phyloP scores from a whole-genome alignment of 2,113 vertebrate species.

The Neogale vison region DNA sequence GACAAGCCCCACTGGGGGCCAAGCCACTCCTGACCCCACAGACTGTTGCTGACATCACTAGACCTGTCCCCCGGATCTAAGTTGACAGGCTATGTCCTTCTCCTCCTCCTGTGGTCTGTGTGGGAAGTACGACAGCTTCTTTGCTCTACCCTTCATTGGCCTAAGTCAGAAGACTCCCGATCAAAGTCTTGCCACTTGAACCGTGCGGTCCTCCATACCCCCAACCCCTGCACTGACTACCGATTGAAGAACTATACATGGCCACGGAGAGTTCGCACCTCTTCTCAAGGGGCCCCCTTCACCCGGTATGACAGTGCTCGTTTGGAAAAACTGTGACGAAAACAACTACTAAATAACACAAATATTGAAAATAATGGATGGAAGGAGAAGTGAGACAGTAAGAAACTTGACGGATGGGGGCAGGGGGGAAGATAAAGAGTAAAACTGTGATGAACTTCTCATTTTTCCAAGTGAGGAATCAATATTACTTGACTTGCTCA shows the following conservation, averaged over 20 bases:
- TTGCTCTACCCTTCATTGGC: not conserved
- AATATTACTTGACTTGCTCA: not conserved
- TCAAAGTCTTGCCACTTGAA: not conserved
- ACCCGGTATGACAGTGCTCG: not conserved
- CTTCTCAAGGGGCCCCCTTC: not conserved
- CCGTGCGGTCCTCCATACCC: too few species aligned
- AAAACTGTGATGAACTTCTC: not conserved
- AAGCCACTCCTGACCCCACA: not conserved
- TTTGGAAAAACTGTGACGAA: not conserved
- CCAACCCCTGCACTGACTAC: accelerated
- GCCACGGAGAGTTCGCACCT: not conserved
- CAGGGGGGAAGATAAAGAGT: not conserved
- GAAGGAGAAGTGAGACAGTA: not conserved
- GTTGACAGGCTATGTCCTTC: not conserved
- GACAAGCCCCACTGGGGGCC: not conserved
- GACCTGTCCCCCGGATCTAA: not conserved
- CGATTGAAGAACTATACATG: not conserved
- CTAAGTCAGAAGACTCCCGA: not conserved
- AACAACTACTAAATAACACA: not conserved
- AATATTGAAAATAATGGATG: not conserved
- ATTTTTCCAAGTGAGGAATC: not conserved
- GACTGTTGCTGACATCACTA: not conserved
- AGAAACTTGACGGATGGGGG: not conserved
- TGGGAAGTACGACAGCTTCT: not conserved
- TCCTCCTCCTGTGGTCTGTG: not conserved